Evolutionary conservation across 2,888 invertebrate genomes (phyloP).

Genomic region (Eilema griseolum): DNA sequence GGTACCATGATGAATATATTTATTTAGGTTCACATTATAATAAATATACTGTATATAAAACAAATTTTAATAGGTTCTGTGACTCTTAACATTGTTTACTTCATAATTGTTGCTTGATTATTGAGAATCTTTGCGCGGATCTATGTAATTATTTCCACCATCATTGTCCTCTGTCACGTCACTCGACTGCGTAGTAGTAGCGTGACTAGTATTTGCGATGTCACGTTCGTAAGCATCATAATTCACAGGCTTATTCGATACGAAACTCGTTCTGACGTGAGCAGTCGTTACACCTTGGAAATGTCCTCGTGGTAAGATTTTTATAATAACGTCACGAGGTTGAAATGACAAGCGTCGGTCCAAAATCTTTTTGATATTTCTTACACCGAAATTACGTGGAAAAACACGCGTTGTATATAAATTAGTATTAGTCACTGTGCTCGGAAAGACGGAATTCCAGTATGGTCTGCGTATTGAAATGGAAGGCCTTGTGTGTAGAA

Average conservation of each 20-base stretch:
- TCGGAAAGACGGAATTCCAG: not conserved
- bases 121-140: slow-evolving; percentile 31
- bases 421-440: slow-evolving; percentile 16
- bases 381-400: slow-evolving; percentile 14
- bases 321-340: slow-evolving; percentile 26
- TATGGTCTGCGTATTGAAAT: not conserved
- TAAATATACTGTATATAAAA: not conserved
- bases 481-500: not conserved
- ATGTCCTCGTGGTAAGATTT: slow-evolving; percentile 31
- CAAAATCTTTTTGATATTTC: not conserved
- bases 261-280: slow-evolving; percentile 39
- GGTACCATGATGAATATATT: not conserved
- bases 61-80: not conserved
- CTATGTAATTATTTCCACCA: slow-evolving; percentile 27
- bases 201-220: slow-evolving; percentile 23
- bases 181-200: slow-evolving; percentile 19
- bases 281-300: slow-evolving; percentile 41
- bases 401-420: slow-evolving; percentile 16
- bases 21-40: not conserved
- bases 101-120: not conserved
- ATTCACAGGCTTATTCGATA: slow-evolving; percentile 26
- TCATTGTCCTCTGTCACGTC: slow-evolving; percentile 24
- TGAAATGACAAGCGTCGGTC: slow-evolving; percentile 18
- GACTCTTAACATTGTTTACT: not conserved
- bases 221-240: slow-evolving; percentile 30